Evolutionary conservation across 2,888 invertebrate species (phyloP).

Genomic region (Crossocerus cetratus): DNA sequence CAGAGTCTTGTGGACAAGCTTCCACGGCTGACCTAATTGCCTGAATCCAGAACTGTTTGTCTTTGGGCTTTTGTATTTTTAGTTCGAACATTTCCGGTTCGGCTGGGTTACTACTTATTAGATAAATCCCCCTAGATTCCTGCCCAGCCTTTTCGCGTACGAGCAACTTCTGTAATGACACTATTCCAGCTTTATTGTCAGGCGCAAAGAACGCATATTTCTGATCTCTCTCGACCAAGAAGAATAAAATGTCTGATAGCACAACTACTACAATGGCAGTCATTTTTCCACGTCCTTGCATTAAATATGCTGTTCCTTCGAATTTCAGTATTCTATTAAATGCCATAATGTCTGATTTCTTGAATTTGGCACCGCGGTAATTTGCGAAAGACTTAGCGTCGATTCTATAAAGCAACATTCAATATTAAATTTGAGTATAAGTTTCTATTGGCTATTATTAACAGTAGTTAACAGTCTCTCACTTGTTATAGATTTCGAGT

Average conservation of each 20-base stretch:
- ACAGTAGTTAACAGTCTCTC: conserved; percentile 30
- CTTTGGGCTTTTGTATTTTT: conserved; percentile 90
- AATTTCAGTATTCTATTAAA: conserved; percentile 91
- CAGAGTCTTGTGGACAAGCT: conserved; percentile 90
- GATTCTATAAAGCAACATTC: conserved; percentile 79
- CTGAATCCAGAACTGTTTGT: conserved; percentile 93
- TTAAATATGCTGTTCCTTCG: conserved; percentile 92
- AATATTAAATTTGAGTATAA: background rate
- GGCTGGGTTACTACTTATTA: conserved; percentile 93
- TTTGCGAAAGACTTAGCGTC: conserved; percentile 95
- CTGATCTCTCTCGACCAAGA: conserved; percentile 91
- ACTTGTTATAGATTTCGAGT: conserved; percentile 90
- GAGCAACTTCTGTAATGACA: conserved; percentile 92
- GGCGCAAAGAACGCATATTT: conserved; percentile 96
- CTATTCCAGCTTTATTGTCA: conserved; percentile 96
- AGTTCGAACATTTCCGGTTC: conserved; percentile 98
- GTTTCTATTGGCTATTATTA: background rate
- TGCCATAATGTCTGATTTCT: conserved; percentile 93
- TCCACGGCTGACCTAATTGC: conserved; percentile 92
- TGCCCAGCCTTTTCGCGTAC: conserved; percentile 97
- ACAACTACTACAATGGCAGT: conserved; percentile 93
- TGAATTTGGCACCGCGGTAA: conserved; percentile 91
- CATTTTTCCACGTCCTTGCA: conserved; percentile 95
- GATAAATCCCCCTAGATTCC: conserved; percentile 91
- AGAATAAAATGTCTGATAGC: conserved; percentile 93